Evolutionary conservation across 2,888 invertebrate genomes (phyloP), one percentile per base, ranked within the genome.

Genomic region (Nycteola revayana): DNA sequence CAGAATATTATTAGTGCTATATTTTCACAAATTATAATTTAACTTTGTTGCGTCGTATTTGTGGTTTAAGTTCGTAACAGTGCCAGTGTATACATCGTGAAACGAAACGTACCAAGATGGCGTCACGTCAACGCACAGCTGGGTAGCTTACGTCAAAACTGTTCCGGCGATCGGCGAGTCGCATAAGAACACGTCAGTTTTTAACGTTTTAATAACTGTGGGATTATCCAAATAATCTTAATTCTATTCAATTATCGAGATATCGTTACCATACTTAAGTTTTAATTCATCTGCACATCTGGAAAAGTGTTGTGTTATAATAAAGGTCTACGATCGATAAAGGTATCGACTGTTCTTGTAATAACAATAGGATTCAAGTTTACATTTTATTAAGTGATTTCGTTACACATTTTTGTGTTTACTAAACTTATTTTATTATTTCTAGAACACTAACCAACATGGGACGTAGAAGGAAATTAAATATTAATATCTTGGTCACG

Each of bases 141-240:
- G 68, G 49, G 46, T 22, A 10, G 20, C 29, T 55, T 55, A 66
- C 42, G 70, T 74, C 67, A 73, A 64, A 54, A 38, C 36, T 36
- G 37, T 37, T 24, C n/a, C 11, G 8, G 26, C 31, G 28, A 17
- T 48, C 59, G 54, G 66, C 82, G 67, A 80, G 70, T 81, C 45
- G 40, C 47, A 66, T 49, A 49, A 49, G 62, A 70, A 79, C 85
- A 85, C 84, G 84, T 85, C 84, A 84, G 81, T 77, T 60, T 61
- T 66, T 65, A 46, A 43, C 18, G 41, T 40, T 60, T 58, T 60
- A 62, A 35, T 54, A 62, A 36, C 34, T 43, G 49, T 47, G 33
- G 29, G 24, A 14, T 28, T 35, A 2, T 34, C 31, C 10, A 28
- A 50, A 40, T 39, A 37, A 34, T 48, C 11, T 25, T n/a, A 28